These are phyloP conservation scores for Archilochus colubris DNA, from an alignment of 2,113 vertebrate genomes.

Conservation along the genomic window DNA sequence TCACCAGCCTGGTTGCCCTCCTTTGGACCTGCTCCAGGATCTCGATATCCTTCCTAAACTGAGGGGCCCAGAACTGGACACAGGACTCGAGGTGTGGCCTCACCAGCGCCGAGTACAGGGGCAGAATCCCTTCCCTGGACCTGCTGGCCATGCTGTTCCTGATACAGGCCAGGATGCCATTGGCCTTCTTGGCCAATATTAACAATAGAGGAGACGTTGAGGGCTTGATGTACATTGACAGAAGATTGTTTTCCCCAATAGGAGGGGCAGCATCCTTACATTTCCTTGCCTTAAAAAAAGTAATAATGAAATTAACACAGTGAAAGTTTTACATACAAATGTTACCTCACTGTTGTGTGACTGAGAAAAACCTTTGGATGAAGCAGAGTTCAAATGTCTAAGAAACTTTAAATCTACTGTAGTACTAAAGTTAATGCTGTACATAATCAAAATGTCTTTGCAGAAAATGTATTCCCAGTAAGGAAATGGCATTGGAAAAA, in stretches of 20 bases:
- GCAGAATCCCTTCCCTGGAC: no score
- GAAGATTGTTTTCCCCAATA: neutral
- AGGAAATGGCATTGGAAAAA: conserved; percentile 79
- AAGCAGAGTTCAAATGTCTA: conserved; percentile 86
- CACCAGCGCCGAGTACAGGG: no score
- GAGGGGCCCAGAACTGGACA: no score
- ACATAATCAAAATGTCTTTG: conserved; percentile 88
- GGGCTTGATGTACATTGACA: neutral
- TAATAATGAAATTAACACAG: conserved; percentile 73
- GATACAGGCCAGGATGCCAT: no score
- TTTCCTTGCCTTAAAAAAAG: conserved; percentile 74
- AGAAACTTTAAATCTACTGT: conserved; percentile 86
- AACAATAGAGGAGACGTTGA: neutral
- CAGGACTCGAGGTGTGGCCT: no score
- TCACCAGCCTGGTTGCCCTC: no score
- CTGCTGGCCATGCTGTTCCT: no score
- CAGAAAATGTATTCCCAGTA: conserved; percentile 82
- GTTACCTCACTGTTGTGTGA: conserved; percentile 98
- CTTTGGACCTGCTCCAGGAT: no score
- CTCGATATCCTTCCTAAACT: no score
- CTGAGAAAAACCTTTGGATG: conserved; percentile 86
- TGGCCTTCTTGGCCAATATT: no score
- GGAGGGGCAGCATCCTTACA: conserved; percentile 27
- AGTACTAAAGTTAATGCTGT: conserved; percentile 87
- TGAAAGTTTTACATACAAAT: conserved; percentile 93